Percentiles rank a stretch among this genome's conserved stretches.
phyloP scores from a whole-genome alignment of 1,140 invertebrate species.

The Phymorhynchus buccinoides region DNA sequence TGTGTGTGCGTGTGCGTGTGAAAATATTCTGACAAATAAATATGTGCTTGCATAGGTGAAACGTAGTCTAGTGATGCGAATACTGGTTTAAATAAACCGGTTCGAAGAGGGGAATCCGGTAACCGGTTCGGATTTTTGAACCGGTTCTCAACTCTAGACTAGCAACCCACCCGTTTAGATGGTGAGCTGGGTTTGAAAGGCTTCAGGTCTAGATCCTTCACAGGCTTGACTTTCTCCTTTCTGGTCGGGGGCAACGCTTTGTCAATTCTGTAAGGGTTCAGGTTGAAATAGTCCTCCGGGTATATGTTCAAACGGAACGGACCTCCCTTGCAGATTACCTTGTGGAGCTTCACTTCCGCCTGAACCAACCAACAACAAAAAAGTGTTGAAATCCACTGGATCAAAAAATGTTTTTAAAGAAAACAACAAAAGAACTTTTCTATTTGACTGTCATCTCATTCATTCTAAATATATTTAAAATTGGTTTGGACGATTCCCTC shows the following conservation, averaged over 20 bases:
- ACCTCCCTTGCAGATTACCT: slow-evolving; percentile 66
- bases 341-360: slow-evolving; percentile 68
- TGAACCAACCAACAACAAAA: slow-evolving; percentile 33
- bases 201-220: slow-evolving; percentile 58
- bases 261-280: slow-evolving; percentile 68
- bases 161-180: slow-evolving; percentile 66
- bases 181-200: slow-evolving; percentile 72
- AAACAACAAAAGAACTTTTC: background rate
- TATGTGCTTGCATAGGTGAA: no score
- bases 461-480: no score
- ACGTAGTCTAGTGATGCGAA: no score
- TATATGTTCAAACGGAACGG: slow-evolving; percentile 71
- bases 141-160: background rate
- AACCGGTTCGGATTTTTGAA: no score
- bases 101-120: background rate
- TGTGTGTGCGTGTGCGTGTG: background rate
- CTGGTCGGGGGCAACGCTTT: slow-evolving; percentile 57
- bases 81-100: background rate
- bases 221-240: slow-evolving; percentile 49
- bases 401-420: background rate
- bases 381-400: background rate
- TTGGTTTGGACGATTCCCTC: no score
- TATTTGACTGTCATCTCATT: background rate
- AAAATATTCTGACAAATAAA: background rate
- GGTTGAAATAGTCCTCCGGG: slow-evolving; percentile 69